Conservation (phyloP, 2,113 vertebrate genomes). For the Telmatochromis sp. region DNA sequence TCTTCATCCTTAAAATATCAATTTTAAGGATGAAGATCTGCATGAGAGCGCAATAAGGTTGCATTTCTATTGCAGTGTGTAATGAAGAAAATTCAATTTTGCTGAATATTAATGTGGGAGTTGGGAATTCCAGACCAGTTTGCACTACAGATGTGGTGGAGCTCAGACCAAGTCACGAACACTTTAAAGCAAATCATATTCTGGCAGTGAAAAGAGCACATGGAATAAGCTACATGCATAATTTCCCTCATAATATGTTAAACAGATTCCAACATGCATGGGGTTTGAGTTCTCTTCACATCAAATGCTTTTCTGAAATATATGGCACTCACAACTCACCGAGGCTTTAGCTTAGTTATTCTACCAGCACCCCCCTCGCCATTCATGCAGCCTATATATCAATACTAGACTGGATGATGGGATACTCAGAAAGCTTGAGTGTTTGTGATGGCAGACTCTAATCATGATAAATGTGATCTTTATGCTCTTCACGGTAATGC, state of each 20-base stretch:
- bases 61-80: not conserved
- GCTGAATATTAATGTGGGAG: conserved; percentile 41
- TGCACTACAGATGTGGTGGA: not conserved
- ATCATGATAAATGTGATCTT: conserved; percentile 12
- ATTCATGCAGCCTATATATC: not conserved
- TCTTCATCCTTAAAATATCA: not conserved
- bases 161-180: not conserved
- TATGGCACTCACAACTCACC: not conserved
- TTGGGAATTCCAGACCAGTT: conserved; percentile 14
- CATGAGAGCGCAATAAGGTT: not conserved
- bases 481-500: conserved; percentile 6
- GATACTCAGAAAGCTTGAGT: not conserved
- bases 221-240: not conserved
- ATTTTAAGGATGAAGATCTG: not conserved
- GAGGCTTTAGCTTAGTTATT: not conserved
- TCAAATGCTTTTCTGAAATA: not conserved
- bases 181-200: not conserved
- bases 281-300: not conserved
- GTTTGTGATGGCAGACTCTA: not conserved
- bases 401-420: not conserved
- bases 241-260: not conserved
- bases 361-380: not conserved
- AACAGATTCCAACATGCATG: not conserved
- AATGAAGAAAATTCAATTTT: conserved; percentile 20
- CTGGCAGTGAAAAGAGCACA: not conserved